These are phyloP conservation scores for Nycticebus coucang DNA, from an alignment of 2,113 vertebrate genomes.

Conservation along the genomic window DNA sequence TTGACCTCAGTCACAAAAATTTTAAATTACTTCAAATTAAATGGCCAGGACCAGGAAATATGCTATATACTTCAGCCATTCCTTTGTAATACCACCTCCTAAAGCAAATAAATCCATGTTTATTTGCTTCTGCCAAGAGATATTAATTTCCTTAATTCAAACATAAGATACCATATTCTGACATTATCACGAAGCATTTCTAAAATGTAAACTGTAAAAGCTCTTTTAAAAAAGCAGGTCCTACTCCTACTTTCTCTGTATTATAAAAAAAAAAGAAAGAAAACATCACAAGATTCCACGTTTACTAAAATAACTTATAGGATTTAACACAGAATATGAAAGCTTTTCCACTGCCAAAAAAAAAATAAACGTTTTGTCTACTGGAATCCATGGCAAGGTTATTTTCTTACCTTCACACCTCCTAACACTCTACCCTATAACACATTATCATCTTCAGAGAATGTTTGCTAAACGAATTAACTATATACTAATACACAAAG, in stretches of 20 bases:
- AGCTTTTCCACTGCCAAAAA: neutral
- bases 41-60: neutral
- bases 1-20: neutral
- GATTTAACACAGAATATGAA: neutral
- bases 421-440: neutral
- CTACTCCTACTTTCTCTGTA: neutral
- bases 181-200: neutral
- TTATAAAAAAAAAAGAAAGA: neutral
- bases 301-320: slow-evolving; percentile 54
- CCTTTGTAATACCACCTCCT: neutral
- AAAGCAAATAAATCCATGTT: neutral
- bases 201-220: neutral
- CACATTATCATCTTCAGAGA: neutral
- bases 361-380: neutral
- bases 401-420: neutral
- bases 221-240: neutral
- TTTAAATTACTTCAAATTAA: slow-evolving; percentile 30
- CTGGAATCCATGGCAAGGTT: neutral
- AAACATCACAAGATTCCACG: neutral
- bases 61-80: neutral
- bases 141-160: slow-evolving; percentile 21
- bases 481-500: neutral
- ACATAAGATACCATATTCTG: neutral
- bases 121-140: neutral
- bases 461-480: neutral